Evolutionary conservation across 2,888 invertebrate genomes (phyloP).

Genomic region (Lacanobia oleracea): DNA sequence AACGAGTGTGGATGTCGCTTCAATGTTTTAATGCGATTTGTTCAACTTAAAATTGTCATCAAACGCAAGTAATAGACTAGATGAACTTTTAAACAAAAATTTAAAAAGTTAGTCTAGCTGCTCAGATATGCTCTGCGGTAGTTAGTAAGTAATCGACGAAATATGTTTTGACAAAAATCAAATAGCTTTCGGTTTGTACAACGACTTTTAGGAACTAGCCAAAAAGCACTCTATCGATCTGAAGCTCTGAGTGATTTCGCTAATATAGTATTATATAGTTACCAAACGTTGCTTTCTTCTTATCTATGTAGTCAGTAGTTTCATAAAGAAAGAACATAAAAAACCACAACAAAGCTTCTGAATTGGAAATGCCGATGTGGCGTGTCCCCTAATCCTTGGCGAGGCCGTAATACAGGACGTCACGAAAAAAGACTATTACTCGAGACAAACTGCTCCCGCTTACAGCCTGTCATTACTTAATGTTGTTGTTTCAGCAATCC

Average conservation of each 20-base stretch:
- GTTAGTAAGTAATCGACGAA: neutral
- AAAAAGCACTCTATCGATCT: neutral
- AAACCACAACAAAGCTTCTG: slow-evolving; percentile 67
- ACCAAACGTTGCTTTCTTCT: neutral
- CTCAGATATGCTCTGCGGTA: neutral
- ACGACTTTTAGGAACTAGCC: slow-evolving; percentile 1
- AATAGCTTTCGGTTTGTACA: neutral
- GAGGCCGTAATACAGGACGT: slow-evolving; percentile 75
- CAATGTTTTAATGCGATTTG: neutral
- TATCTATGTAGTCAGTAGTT: slow-evolving; percentile 11
- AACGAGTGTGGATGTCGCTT: slow-evolving; percentile 3
- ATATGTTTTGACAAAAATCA: slow-evolving; percentile 2
- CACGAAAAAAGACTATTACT: slow-evolving; percentile 82
- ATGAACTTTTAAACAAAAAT: neutral
- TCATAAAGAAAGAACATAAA: slow-evolving; percentile 43
- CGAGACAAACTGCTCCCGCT: slow-evolving; percentile 66
- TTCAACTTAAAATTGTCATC: neutral
- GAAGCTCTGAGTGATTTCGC: slow-evolving; percentile 6
- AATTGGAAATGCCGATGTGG: slow-evolving; percentile 73
- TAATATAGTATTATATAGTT: neutral
- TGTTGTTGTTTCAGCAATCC: slow-evolving; percentile 69
- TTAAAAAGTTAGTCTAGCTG: neutral
- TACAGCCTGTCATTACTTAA: slow-evolving; percentile 78
- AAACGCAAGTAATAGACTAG: neutral
- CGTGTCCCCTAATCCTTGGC: slow-evolving; percentile 75